Evolutionary conservation across 2,113 vertebrate species (phyloP), one percentile per base, ranked within the genome.

Genomic region (Psophia crepitans): DNA sequence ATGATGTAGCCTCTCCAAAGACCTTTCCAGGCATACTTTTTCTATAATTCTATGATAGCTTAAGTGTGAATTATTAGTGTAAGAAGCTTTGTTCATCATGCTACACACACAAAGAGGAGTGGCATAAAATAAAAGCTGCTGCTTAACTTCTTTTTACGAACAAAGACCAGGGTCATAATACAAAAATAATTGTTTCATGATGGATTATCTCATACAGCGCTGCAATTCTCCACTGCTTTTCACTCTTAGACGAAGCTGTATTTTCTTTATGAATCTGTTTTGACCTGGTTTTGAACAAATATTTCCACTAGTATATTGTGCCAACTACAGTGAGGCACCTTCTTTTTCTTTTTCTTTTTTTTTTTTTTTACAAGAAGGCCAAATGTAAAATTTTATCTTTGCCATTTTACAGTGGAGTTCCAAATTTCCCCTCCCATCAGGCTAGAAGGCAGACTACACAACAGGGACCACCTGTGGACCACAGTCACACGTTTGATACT

Each of bases 1-100:
- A 33, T 2, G 4, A 27, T 88, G 27, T 33, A 81, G 24, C 21
- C 5, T 66, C 48, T 56, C 14, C 28, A 70, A 88, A 80, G 19
- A 19, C 37, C 18, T 58, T 90, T 77, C 53, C 14, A 74, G 41
- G 28, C 15, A 3, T 44, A 70, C 77, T 92, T 95, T 43, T 86
- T 83, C 53, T 92, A 13, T 83, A 95, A 93, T 76, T 90, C n/a
- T 80, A 4, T 73, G 28, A 76, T 35, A 64, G 12, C 48, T 85
- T 68, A 56, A 80, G 26, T 66, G 18, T 77, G 85, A 94, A 37
- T 86, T 94, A 69, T 93, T 96, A 44, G 49, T 81, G 17, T 93
- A 81, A 91, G 21, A 37, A 88, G 18, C 64, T 93, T 83, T 87
- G 48, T 95, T 82, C 37, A 68, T 86, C 51, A 39, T 16, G 30